Base-by-base conservation (phyloP, 30 jellyfish, hydroid and myxozoan genomes). In the Pseudorhiza aurosa region DNA sequence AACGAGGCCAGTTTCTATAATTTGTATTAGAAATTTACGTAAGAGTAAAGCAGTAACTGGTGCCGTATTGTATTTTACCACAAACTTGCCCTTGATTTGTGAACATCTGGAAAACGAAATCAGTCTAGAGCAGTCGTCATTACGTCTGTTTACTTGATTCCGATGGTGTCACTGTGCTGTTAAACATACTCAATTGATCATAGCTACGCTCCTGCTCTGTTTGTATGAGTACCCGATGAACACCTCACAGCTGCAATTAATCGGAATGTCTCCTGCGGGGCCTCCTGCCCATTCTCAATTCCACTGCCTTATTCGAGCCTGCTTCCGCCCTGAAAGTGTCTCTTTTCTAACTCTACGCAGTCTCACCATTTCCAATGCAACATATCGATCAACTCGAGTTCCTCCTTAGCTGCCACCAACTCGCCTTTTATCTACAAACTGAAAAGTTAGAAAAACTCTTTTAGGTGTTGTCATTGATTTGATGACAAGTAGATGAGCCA, bases 91-190 rank as follows among this genome's bases (percentile, higher is more conserved):
- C 19, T n/a, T 30, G 65, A 73, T 73, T 51, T 73, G 86, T 73
- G 86, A 73, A 64, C 75, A 73, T 22, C 39, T 47, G 74, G 27
- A 22, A 35, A 17, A 19, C 0, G 64, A 10, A 19, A 64, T 32
- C 86, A 39, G 30, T 36, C 62, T 8, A 25, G 72, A 25, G 75
- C 74, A 18, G 58, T 72, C 86, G 86, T 70, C 83, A 70, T 70
- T 70, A 70, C 58, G 18, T 7, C 6, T 53, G 86, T 72, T 53
- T 72, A 32, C 65, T 72, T 53, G 58, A 50, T 72, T 17, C 0
- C 75, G 58, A 33, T 50, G 57, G 75, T 49, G 86, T 72, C 86
- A 72, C 37, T 31, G 22, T 57, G 28, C 37, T 43, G 37, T 2
- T 39, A 43, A 33, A 31, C 33, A 28, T 36, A 15, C 15, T 72